These are phyloP conservation scores for Ptilorrhoa leucosticta DNA, from an alignment of 2,113 vertebrate species.

Conservation along the genomic window DNA sequence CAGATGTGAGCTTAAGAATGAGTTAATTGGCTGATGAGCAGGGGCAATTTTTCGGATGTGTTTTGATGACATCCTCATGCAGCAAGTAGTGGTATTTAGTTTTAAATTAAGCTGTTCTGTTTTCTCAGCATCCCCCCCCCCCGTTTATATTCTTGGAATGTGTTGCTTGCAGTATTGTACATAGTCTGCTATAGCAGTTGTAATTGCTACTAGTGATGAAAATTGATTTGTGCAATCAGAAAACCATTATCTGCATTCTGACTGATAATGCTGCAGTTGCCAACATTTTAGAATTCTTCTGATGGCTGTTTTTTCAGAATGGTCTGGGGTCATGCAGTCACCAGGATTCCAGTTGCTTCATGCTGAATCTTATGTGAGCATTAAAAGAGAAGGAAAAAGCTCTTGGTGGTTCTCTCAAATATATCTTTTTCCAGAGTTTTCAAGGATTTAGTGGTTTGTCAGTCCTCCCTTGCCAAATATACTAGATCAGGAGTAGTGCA, in stretches of 20 bases:
- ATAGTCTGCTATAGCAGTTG: neutral
- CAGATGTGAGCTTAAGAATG: neutral
- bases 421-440: neutral
- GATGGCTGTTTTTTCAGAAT: neutral
- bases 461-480: neutral
- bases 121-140: neutral
- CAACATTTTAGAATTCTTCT: neutral
- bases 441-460: neutral
- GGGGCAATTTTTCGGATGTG: neutral
- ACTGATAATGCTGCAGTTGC: neutral
- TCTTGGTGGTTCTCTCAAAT: neutral
- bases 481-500: neutral
- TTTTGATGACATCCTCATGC: neutral
- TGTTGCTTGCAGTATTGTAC: neutral
- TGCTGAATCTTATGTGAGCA: neutral
- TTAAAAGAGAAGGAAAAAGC: neutral
- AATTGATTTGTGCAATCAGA: conserved; percentile 57
- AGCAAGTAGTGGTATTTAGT: neutral
- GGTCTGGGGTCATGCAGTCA: neutral
- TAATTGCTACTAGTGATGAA: conserved; percentile 41
- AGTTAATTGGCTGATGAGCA: neutral
- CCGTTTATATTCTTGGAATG: neutral
- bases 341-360: neutral
- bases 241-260: conserved; percentile 23
- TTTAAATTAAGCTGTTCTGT: conserved; percentile 5